Evolutionary conservation across 2,888 invertebrate species (phyloP).

Genomic region (Tillus elongatus): DNA sequence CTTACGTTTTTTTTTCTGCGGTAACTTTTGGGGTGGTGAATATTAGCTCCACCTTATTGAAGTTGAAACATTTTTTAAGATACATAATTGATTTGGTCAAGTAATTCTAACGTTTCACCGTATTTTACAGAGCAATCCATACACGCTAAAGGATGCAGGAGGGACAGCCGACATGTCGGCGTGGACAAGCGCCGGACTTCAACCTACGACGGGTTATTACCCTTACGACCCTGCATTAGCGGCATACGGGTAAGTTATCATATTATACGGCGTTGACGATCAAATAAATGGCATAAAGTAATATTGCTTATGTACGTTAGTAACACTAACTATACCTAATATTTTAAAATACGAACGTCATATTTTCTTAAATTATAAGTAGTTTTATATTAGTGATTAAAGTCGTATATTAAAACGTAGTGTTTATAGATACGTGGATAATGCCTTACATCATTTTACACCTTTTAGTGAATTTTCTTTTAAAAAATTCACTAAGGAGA

Average conservation of each 20-base stretch:
- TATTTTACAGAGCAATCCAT: constrained; percentile 77
- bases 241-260: constrained; percentile 77
- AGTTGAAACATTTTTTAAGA: not conserved
- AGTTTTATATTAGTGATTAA: no score
- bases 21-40: not conserved
- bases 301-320: no score
- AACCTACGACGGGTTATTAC: constrained; percentile 86
- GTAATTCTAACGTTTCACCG: no score
- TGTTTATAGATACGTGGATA: no score
- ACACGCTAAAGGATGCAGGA: constrained; percentile 75
- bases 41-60: not conserved
- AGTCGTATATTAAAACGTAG: no score
- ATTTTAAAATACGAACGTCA: no score
- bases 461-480: no score
- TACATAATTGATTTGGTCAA: constrained; percentile 17
- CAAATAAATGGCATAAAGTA: no score
- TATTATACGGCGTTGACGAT: constrained; percentile 13
- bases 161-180: constrained; percentile 79
- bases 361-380: no score
- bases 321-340: no score
- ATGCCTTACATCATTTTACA: not conserved
- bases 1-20: constrained; percentile 3
- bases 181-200: constrained; percentile 84
- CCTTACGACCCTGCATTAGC: constrained; percentile 88
- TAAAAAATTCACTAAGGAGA: no score